Base-by-base conservation (phyloP, 1,140 invertebrate genomes). In the Heterodera schachtii region DNA sequence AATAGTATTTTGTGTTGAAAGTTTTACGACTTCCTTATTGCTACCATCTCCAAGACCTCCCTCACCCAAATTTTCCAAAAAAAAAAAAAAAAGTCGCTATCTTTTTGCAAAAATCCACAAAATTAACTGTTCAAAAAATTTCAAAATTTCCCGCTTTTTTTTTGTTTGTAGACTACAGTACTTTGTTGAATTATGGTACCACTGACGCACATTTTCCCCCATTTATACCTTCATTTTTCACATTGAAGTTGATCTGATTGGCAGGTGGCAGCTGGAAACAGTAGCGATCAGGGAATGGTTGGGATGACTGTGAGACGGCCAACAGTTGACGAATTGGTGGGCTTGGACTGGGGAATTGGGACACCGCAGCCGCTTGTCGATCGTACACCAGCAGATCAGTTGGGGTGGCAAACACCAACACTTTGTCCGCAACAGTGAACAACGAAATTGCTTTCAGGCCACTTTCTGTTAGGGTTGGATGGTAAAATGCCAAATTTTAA, bases 381-480 rank as follows among this genome's bases (percentile, higher is more conserved):
- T 88, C 87, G 74, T 89, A 88, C 46, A 89, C 84, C 11, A 90
- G 73, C 77, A 89, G 78, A 67, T 90, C 83, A 11, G 74, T 82
- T 2, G 88, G 84, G 41, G 88, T 90, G 13, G 85, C 87, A 71
- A 89, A 90, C 21, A 90, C 84, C 74, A 89, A 90, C 44, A 89
- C 74, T 80, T 89, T 90, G 78, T 89, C 88, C 16, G 89, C 89
- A n/a, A 90, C 89, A 5, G 89, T 77, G 80, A 89, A 89, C 47
- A 85, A 81, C 19, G 83, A 83, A 11, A 89, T 84, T 13, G 86
- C 83, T 79, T 89, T 89, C 19, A 90, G 76, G 3, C 89, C 88
- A 6, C 84, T 88, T 49, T 89, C 86, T 79, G 76, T 19, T 31
- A 0, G 31, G 31, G 19, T 1, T 19, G 57, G 2, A 73, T 64